Base-by-base conservation (phyloP, 2,797 vertebrate genomes). In the Halcyon chelicuti region DNA sequence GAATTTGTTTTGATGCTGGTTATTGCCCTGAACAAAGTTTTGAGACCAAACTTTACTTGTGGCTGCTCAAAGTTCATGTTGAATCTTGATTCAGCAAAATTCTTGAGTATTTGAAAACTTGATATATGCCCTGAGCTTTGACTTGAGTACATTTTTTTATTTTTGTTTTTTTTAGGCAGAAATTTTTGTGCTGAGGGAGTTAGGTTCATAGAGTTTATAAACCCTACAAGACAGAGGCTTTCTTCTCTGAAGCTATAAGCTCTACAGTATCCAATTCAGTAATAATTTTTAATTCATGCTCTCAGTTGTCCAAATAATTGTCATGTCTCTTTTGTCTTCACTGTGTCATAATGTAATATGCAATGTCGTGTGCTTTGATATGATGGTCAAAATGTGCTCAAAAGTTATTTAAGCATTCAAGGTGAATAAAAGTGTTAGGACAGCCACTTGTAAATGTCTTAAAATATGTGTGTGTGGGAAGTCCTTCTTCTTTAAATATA, bases 351-450 rank as follows among this genome's bases (percentile, higher is more conserved):
- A 94, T 46, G 63, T 55, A 26, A 7, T 51, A n/a, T 67, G 66
- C 51, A 91, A 33, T 58, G 54, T 95, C 15, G 14, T 14, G 7
- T 40, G 62, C 62, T 81, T 79, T 94, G 62, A 58, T 68, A 52
- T 17, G 19, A 29, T 2, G 16, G 47, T 82, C 46, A 86, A 80
- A 93, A 75, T 31, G 18, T 21, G 31, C 20, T 91, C 12, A 84
- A 40, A 91, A 91, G 40, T 88, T 70, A 57, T 95, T 60, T 63
- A 66, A 91, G 37, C 18, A 65, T 87, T 94, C 21, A 49, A 82
- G 78, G 78, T 89, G 55, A 68, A 87, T 94, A 65, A 63, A 95
- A 37, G 55, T 78, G 23, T 33, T 91, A 86, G 54, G 58, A 87
- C 58, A 65, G 8, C 22, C 52, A 37, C 86, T 77, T 61, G 22